phyloP scores from a whole-genome alignment of 2,113 vertebrate species.

The Poicephalus meyeri region DNA sequence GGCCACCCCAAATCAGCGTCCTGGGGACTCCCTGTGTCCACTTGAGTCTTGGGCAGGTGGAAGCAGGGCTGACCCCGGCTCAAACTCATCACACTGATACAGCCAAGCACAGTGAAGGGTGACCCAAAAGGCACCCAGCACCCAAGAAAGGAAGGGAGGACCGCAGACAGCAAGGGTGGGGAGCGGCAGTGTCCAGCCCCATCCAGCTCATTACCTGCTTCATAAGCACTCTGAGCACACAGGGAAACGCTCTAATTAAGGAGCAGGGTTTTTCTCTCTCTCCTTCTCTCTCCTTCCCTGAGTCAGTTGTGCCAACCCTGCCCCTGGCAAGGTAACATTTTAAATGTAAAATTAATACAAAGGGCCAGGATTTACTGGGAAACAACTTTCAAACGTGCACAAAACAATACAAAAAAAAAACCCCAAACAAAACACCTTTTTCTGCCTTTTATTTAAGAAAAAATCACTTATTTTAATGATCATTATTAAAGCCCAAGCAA shows the following conservation, averaged over 20 bases:
- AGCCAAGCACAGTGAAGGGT: accelerated
- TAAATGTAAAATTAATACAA: slow-evolving; percentile 71
- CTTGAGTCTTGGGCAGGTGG: background rate
- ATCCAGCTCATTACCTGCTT: slow-evolving; percentile 58
- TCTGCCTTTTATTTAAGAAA: slow-evolving; percentile 10
- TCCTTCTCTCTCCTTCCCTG: slow-evolving; percentile 54
- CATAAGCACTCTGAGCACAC: slow-evolving; percentile 60
- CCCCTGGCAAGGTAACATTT: slow-evolving; percentile 73
- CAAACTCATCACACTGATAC: background rate
- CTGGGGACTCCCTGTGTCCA: accelerated
- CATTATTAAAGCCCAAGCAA: slow-evolving; percentile 40
- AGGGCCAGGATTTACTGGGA: slow-evolving; percentile 46
- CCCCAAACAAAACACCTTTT: background rate
- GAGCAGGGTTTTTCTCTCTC: slow-evolving; percentile 53
- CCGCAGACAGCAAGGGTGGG: accelerated
- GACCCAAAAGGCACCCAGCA: background rate
- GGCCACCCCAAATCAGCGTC: accelerated
- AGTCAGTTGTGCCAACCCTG: slow-evolving; percentile 67
- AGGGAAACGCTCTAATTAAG: slow-evolving; percentile 63
- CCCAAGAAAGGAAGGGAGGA: background rate
- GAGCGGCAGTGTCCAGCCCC: background rate
- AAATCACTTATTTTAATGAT: slow-evolving; percentile 54
- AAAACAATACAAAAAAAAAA: background rate
- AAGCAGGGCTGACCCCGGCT: background rate
- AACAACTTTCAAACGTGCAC: slow-evolving; percentile 40